phyloP scores from a whole-genome alignment of 2,113 vertebrate genomes.

The Meles meles region DNA sequence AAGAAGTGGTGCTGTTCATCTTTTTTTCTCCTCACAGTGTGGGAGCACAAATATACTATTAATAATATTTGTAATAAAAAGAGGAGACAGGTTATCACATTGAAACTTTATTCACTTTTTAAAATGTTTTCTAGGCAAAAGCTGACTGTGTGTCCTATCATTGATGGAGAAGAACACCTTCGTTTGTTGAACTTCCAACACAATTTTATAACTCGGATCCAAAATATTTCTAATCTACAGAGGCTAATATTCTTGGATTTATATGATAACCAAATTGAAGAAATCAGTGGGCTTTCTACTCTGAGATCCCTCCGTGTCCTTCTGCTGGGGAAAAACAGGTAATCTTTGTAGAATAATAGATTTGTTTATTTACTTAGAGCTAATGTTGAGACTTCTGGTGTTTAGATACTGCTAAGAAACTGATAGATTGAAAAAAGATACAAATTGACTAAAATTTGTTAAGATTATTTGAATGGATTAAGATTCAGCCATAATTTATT shows the following conservation, averaged over 20 bases:
- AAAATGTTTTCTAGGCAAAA: conserved; percentile 82
- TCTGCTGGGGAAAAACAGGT: conserved; percentile 96
- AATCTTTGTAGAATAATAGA: neutral
- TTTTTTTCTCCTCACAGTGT: neutral
- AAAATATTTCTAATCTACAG: conserved; percentile 89
- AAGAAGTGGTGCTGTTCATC: neutral
- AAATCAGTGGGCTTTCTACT: conserved; percentile 91
- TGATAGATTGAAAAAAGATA: neutral
- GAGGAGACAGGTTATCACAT: neutral
- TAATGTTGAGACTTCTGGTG: neutral
- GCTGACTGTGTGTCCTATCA: conserved; percentile 89
- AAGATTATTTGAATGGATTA: neutral
- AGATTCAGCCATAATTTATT: neutral
- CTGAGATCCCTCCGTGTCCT: conserved; percentile 90
- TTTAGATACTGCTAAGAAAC: neutral
- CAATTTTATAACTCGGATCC: conserved; percentile 91
- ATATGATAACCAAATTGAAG: conserved; percentile 92
- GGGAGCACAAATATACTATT: neutral
- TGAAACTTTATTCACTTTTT: neutral
- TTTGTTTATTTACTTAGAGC: neutral
- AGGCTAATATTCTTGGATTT: conserved; percentile 94
- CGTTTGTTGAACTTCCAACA: conserved; percentile 94
- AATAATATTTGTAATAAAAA: neutral
- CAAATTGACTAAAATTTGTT: neutral
- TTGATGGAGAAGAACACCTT: conserved; percentile 87